These are phyloP conservation scores for Zophobas morio DNA, from an alignment of 1,140 invertebrate genomes.

Conservation along the genomic window DNA sequence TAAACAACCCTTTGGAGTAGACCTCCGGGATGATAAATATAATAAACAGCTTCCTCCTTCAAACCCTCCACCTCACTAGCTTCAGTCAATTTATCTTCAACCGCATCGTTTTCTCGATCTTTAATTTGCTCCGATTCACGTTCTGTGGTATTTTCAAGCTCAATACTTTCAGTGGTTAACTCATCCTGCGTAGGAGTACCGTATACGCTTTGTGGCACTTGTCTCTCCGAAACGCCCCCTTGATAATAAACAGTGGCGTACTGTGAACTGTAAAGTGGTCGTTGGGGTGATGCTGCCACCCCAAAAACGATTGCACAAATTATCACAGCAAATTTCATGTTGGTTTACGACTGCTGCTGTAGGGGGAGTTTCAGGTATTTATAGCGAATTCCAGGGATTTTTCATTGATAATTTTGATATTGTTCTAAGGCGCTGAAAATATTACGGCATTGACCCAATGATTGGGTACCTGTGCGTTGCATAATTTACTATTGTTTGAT, in stretches of 20 bases:
- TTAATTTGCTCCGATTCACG: constrained; percentile 37
- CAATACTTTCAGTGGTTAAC: constrained; percentile 16
- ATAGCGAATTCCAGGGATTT: constrained; percentile 10
- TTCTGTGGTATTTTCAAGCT: constrained; percentile 24
- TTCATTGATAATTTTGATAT: constrained; percentile 33
- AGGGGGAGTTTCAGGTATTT: background rate
- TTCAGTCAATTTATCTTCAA: constrained; percentile 50
- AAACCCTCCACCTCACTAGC: constrained; percentile 34
- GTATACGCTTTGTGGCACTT: constrained; percentile 37
- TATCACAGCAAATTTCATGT: constrained; percentile 24
- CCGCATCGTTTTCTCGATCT: constrained; percentile 49
- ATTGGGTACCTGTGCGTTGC: background rate
- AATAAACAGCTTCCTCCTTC: constrained; percentile 69
- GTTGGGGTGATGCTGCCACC: constrained; percentile 12
- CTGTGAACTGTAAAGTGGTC: constrained; percentile 20
- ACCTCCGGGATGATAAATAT: constrained; percentile 71
- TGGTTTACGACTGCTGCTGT: constrained; percentile 8
- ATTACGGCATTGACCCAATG: constrained; percentile 18
- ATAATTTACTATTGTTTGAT: constrained; percentile 34
- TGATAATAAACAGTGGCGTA: constrained; percentile 37
- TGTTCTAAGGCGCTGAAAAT: constrained; percentile 20
- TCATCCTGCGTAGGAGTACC: constrained; percentile 31
- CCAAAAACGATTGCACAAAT: constrained; percentile 14
- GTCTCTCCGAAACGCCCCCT: constrained; percentile 16
- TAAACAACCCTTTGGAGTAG: constrained; percentile 71